Percentiles rank a stretch among this genome's conserved stretches.
These are phyloP conservation scores for Hypanus sabinus DNA, from an alignment of 2,113 vertebrate species.

Conservation along the genomic window DNA sequence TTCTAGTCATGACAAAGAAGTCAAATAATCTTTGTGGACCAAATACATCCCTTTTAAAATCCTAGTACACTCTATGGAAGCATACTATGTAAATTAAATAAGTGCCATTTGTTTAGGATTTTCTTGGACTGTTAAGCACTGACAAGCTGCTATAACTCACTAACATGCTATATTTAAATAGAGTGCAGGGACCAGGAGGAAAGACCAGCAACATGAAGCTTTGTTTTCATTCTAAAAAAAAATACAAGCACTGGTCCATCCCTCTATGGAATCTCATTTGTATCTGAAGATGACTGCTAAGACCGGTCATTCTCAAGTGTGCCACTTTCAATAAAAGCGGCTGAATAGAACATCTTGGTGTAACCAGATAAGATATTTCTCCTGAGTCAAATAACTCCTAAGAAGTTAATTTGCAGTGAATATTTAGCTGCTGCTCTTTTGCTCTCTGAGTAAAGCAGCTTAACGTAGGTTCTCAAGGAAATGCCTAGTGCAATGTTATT, in stretches of 20 bases:
- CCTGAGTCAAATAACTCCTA: background rate
- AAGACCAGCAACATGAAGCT: background rate
- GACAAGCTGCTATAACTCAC: background rate
- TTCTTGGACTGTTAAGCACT: background rate
- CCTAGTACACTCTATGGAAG: background rate
- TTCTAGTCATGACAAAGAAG: background rate
- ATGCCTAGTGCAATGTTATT: background rate
- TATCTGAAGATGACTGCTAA: background rate
- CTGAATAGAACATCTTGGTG: background rate
- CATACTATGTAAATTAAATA: background rate
- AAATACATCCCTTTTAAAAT: background rate
- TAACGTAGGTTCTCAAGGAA: background rate
- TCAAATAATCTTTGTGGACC: background rate
- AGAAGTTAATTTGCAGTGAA: slow-evolving; percentile 4
- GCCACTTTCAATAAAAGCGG: background rate
- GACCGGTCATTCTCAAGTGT: background rate
- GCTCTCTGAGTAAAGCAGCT: background rate
- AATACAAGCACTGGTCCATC: background rate
- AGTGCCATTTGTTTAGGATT: background rate
- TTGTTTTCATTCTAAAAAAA: background rate
- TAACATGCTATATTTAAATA: background rate
- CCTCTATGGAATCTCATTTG: background rate
- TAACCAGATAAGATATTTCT: background rate
- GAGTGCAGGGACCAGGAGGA: background rate
- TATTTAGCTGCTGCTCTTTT: background rate